Conservation (phyloP, 2,888 invertebrate species). For the Mayetiola destructor region DNA sequence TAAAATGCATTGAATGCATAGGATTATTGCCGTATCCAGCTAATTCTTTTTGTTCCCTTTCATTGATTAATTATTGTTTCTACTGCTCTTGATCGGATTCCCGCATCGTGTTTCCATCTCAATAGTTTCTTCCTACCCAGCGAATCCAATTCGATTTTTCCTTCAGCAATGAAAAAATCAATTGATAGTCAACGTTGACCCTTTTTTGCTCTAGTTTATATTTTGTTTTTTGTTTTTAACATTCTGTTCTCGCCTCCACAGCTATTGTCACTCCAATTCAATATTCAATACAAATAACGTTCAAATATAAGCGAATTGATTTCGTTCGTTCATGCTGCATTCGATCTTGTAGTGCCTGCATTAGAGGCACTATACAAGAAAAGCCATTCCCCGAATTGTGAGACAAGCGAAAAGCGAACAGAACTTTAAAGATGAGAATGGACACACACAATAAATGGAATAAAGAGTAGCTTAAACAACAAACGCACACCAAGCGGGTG, state of each 20-base stretch:
- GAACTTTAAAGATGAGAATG: no score
- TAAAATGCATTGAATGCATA: not conserved
- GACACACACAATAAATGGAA: no score
- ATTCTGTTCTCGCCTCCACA: not conserved
- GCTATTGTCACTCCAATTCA: no score
- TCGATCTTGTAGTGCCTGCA: no score
- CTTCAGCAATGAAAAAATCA: not conserved
- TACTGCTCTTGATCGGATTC: conserved; percentile 6
- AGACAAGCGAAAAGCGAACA: no score
- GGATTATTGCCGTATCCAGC: conserved; percentile 5
- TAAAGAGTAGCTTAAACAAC: not conserved
- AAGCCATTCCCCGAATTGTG: no score
- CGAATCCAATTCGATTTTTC: no score
- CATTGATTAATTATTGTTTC: conserved; percentile 12
- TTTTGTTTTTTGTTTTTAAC: not conserved
- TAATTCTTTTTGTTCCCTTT: conserved; percentile 6
- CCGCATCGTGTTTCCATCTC: conserved; percentile 5
- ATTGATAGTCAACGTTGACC: conserved; percentile 6
- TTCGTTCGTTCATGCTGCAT: no score
- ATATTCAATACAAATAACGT: no score
- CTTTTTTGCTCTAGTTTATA: conserved; percentile 1
- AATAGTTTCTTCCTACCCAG: no score
- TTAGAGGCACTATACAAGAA: no score
- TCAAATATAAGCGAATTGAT: no score
- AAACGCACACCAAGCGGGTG: conserved; percentile 20